phyloP scores from a whole-genome alignment of 1,140 invertebrate genomes.

The Dinothrombium tinctorium region DNA sequence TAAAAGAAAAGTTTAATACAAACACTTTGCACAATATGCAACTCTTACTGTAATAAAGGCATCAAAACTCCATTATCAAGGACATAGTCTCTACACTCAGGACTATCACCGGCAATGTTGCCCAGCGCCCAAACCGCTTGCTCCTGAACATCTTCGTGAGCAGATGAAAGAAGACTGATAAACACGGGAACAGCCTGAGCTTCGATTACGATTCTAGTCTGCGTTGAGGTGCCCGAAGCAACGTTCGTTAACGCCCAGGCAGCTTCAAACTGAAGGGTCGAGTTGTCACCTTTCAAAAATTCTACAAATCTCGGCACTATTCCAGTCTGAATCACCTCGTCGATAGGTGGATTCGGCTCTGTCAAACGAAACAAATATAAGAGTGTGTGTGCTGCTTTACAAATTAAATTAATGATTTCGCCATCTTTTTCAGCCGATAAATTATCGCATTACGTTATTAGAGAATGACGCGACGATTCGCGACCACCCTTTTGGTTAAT shows the following conservation, averaged over 20 bases:
- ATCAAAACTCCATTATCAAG: constrained; percentile 56
- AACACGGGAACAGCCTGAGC: constrained; percentile 81
- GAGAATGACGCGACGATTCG: no score
- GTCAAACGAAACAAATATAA: constrained; percentile 12
- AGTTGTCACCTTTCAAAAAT: constrained; percentile 60
- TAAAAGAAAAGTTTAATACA: no score
- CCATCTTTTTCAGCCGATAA: no score
- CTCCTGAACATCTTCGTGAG: constrained; percentile 83
- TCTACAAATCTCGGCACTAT: constrained; percentile 89
- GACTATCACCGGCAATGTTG: constrained; percentile 88
- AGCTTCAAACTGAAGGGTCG: constrained; percentile 70
- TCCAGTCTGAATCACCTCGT: constrained; percentile 89
- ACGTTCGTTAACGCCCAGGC: constrained; percentile 96
- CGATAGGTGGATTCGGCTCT: constrained; percentile 93
- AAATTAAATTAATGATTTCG: no score
- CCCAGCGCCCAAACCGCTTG: constrained; percentile 27
- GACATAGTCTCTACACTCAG: constrained; percentile 72
- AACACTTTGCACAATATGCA: constrained; percentile 9
- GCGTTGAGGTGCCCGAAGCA: constrained; percentile 78
- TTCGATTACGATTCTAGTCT: constrained; percentile 77
- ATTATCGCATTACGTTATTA: no score
- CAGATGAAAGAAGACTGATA: constrained; percentile 48
- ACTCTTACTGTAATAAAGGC: constrained; percentile 72
- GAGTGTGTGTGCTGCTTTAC: background rate
- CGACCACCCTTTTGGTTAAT: no score